Base-by-base conservation (phyloP, 2,888 invertebrate species). In the Aethes cnicana region DNA sequence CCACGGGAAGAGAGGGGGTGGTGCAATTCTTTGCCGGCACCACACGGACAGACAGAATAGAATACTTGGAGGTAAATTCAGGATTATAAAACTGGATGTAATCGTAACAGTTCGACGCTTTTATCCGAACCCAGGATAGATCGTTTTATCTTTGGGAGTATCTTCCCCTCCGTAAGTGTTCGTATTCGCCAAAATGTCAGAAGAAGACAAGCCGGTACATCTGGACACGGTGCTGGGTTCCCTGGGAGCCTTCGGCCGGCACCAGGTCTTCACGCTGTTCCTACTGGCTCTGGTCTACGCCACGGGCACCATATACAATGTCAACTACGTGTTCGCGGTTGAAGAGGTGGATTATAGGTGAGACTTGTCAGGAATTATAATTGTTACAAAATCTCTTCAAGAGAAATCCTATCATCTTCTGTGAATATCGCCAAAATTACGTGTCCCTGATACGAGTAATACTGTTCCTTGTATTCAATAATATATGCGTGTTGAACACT, bases 241-340 rank as follows among this genome's bases (percentile, higher is more conserved):
- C 53, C 69, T 91, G 54, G 91, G 91, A 1, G 81, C 83, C 5
- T 90, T 90, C 70, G 91, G 91, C 1, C 71, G 66, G 36, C 90
- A 89, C 74, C 91, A 91, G 72, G 50, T 79, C 25, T 4, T 72
- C 53, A 85, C 87, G 21, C 67, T 83, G 74, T 62, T 70, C 54
- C 79, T 88, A 83, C 67, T 88, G 60, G 78, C 86, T 18, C 70
- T 88, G 32, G 86, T 88, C 9, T 88, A 88, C 64, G 73, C 85
- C 17, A 87, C 88, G 54, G 86, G 87, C 70, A 84, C 89, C 53
- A 86, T 88, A 76, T 88, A 88, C 60, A 88, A 85, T 54, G 77
- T 81, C 50, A 88, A 88, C 64, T 88, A 85, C 26, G 87, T 88
- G 37, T 88, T 88, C 59, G 85, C 84, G 0, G 84, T 87, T 0